Conservation (phyloP, 2,888 invertebrate species). For the Polydrusus tereticollis region DNA sequence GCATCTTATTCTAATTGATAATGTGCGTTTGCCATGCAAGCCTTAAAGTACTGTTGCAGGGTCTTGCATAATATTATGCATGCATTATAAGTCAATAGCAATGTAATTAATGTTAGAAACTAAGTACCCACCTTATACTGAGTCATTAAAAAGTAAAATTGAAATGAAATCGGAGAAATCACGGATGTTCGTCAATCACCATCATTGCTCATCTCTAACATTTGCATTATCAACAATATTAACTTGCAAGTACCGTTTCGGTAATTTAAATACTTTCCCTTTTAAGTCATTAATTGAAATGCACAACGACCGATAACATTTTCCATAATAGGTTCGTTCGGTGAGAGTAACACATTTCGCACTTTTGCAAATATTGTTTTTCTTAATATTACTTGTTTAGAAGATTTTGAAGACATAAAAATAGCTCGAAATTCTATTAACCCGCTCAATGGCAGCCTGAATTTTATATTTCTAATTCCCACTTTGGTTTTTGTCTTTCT, state of each 20-base stretch:
- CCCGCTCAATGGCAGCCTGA: too few relatives aligned
- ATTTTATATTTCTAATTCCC: background rate
- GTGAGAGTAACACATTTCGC: background rate
- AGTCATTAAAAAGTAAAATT: background rate
- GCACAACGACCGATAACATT: slow-evolving; percentile 18
- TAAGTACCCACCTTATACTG: background rate
- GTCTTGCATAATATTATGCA: too few relatives aligned
- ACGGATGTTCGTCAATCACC: slow-evolving; percentile 5
- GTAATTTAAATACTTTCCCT: slow-evolving; percentile 32
- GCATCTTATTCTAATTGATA: too few relatives aligned
- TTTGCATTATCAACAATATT: slow-evolving; percentile 10
- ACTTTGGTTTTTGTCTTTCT: too few relatives aligned
- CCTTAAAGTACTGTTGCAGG: too few relatives aligned
- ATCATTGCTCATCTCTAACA: slow-evolving; percentile 16
- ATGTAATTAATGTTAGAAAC: too few relatives aligned
- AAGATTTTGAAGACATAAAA: background rate
- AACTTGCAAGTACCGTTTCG: slow-evolving; percentile 20
- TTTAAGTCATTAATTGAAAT: slow-evolving; percentile 27
- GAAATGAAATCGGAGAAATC: background rate
- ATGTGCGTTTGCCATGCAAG: too few relatives aligned
- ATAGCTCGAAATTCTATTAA: too few relatives aligned
- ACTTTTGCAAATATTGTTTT: background rate
- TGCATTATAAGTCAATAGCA: too few relatives aligned
- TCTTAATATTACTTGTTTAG: background rate
- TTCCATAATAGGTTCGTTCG: background rate